Evolutionary conservation across 2,888 invertebrate genomes (phyloP).

Genomic region (Campoplex capitator): DNA sequence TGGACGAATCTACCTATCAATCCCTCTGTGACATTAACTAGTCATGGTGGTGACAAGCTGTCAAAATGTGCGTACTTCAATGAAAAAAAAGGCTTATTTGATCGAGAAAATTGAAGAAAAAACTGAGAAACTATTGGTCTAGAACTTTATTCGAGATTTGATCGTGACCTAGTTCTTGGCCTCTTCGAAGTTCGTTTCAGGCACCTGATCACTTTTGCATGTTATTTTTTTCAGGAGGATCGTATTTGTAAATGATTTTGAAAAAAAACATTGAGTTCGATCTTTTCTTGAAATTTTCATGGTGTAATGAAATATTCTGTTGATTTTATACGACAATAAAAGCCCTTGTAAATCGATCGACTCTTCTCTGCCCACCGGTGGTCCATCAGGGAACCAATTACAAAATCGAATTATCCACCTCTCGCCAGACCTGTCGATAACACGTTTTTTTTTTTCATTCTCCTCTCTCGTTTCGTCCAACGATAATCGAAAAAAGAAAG

Average conservation of each 20-base stretch:
- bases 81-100: neutral
- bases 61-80: neutral
- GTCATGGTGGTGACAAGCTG: neutral
- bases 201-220: neutral
- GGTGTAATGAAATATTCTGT: neutral
- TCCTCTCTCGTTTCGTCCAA: neutral
- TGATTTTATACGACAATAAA: conserved; percentile 11
- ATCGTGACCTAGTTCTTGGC: neutral
- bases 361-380: neutral
- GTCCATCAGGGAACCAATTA: conserved; percentile 50
- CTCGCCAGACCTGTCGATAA: conserved; percentile 58
- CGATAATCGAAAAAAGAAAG: conserved; percentile 14
- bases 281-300: neutral
- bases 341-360: conserved; percentile 34
- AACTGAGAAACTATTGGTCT: neutral
- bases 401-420: conserved; percentile 61
- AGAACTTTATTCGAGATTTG: neutral
- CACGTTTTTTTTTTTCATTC: conserved; percentile 51
- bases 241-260: neutral
- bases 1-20: conserved; percentile 3
- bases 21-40: neutral
- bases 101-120: neutral
- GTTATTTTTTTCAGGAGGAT: neutral
- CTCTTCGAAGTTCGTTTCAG: neutral
- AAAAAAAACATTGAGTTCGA: neutral